These are phyloP conservation scores for Chlamydotis undulata DNA, from an alignment of 2,113 vertebrate species.

Conservation along the genomic window DNA sequence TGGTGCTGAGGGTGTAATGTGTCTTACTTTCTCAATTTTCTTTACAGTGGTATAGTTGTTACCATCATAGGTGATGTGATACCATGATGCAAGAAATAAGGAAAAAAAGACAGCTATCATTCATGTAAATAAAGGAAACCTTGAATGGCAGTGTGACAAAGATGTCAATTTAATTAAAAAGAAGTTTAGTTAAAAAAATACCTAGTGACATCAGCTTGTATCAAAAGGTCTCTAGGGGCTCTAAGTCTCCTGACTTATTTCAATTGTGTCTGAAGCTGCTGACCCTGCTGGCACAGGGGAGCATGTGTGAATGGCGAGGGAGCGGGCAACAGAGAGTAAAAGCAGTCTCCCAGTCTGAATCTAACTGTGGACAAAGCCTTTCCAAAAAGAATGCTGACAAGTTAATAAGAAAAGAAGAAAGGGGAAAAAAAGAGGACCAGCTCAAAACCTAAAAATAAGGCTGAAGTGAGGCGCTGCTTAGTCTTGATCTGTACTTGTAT, in stretches of 20 bases:
- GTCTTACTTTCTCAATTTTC: neutral
- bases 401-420: neutral
- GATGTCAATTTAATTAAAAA: neutral
- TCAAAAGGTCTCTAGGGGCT: neutral
- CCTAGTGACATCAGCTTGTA: neutral
- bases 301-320: neutral
- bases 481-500: neutral
- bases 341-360: neutral
- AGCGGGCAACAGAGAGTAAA: neutral
- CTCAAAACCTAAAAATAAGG: neutral
- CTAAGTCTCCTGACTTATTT: neutral
- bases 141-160: neutral
- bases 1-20: neutral
- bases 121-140: neutral
- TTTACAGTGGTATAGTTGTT: neutral
- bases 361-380: neutral
- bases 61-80: neutral
- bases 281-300: neutral
- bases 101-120: neutral
- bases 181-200: neutral
- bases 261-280: neutral
- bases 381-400: neutral
- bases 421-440: neutral
- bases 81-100: neutral
- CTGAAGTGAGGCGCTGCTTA: neutral